phyloP scores from a whole-genome alignment of 2,888 invertebrate species.

The Altica lythri region DNA sequence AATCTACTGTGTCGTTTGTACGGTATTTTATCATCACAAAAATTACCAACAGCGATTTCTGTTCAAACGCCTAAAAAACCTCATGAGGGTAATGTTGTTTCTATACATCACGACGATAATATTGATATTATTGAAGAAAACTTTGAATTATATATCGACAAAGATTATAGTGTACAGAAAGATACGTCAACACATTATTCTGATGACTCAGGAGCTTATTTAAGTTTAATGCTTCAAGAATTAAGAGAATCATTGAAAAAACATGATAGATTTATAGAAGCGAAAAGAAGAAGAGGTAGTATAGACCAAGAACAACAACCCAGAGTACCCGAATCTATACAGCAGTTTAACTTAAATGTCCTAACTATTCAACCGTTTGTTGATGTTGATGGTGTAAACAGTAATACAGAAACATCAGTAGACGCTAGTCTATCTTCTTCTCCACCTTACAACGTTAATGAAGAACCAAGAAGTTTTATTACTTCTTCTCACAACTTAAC shows the following conservation, averaged over 20 bases:
- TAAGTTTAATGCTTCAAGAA: slow-evolving; percentile 42
- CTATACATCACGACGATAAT: slow-evolving; percentile 36
- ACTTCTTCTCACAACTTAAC: too few species aligned
- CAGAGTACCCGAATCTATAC: too few species aligned
- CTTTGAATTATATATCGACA: slow-evolving; percentile 42
- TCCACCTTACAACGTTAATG: background rate
- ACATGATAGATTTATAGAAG: slow-evolving; percentile 42
- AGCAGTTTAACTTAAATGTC: too few species aligned
- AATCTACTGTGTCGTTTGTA: slow-evolving; percentile 43
- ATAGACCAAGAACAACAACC: slow-evolving; percentile 35
- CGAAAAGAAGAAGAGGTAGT: slow-evolving; percentile 39
- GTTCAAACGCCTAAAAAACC: too few species aligned
- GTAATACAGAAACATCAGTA: background rate
- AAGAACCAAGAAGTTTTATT: too few species aligned
- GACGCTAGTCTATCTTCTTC: background rate
- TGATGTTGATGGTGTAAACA: background rate
- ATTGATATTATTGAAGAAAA: slow-evolving; percentile 41
- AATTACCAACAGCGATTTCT: too few species aligned
- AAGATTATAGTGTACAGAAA: slow-evolving; percentile 21
- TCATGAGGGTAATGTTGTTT: slow-evolving; percentile 5
- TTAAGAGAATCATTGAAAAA: slow-evolving; percentile 40
- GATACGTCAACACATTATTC: slow-evolving; percentile 11
- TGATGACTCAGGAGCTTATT: slow-evolving; percentile 34
- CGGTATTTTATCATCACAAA: slow-evolving; percentile 37
- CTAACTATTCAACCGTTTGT: background rate